Conservation (phyloP, 2,797 vertebrate genomes). For the Falco naumanni region DNA sequence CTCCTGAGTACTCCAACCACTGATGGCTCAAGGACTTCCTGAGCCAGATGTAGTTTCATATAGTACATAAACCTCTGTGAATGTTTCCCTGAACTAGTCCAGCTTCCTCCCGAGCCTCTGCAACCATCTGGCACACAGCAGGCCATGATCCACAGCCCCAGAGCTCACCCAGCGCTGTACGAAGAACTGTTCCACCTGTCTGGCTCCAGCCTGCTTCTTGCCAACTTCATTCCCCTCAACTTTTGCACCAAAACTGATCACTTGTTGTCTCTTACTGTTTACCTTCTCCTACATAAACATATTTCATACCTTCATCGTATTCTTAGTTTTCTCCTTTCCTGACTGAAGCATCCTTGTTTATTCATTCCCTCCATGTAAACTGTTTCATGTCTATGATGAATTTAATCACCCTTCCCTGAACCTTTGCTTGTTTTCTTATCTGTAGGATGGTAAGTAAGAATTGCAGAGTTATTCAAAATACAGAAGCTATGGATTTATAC, state of each 20-base stretch:
- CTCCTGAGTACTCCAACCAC: not conserved
- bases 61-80: rapidly evolving
- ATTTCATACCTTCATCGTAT: not conserved
- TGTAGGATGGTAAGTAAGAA: not conserved
- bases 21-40: not conserved
- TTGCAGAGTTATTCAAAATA: not conserved
- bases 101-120: not conserved
- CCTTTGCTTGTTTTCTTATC: not conserved
- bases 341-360: not conserved
- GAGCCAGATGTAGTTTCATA: not conserved
- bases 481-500: not conserved
- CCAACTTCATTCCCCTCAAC: not conserved
- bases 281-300: not conserved
- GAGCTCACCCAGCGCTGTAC: rapidly evolving
- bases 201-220: not conserved
- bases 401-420: not conserved
- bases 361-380: not conserved
- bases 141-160: rapidly evolving
- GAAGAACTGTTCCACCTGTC: not conserved
- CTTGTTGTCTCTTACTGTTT: not conserved
- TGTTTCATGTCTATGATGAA: not conserved
- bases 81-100: not conserved
- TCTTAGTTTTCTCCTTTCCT: not conserved
- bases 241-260: not conserved
- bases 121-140: rapidly evolving